These are phyloP conservation scores for Byasa hedistus DNA, from an alignment of 2,888 invertebrate genomes.

Conservation along the genomic window DNA sequence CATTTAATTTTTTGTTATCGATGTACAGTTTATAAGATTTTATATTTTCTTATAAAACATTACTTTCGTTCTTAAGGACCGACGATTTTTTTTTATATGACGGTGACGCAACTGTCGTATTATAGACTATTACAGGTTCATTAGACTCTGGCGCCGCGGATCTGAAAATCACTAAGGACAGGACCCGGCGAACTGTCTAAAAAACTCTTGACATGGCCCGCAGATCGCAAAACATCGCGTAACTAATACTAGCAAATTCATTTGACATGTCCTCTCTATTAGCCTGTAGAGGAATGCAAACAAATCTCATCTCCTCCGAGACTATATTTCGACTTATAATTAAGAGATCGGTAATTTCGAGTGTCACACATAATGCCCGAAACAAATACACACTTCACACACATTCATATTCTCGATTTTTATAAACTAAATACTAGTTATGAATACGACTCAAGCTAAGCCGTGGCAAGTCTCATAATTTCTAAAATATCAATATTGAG, in stretches of 20 bases:
- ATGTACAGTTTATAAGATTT: no score
- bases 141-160: no score
- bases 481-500: constrained; percentile 21
- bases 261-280: constrained; percentile 23
- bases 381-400: constrained; percentile 12
- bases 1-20: no score
- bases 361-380: constrained; percentile 31
- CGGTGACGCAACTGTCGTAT: no score
- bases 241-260: neutral
- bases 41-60: no score
- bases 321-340: constrained; percentile 22
- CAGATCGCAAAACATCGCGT: neutral
- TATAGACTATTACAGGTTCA: no score
- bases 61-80: no score
- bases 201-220: no score
- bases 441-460: constrained; percentile 11
- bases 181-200: no score
- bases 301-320: neutral
- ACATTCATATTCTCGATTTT: neutral
- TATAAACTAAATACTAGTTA: constrained; percentile 4
- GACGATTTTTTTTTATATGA: no score
- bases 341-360: constrained; percentile 35
- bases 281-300: constrained; percentile 25
- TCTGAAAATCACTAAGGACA: no score
- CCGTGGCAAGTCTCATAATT: constrained; percentile 32